Percentiles rank a stretch among this genome's conserved stretches.
Conservation (phyloP, 1,140 invertebrate genomes). For the Drosophila equinoxialis region DNA sequence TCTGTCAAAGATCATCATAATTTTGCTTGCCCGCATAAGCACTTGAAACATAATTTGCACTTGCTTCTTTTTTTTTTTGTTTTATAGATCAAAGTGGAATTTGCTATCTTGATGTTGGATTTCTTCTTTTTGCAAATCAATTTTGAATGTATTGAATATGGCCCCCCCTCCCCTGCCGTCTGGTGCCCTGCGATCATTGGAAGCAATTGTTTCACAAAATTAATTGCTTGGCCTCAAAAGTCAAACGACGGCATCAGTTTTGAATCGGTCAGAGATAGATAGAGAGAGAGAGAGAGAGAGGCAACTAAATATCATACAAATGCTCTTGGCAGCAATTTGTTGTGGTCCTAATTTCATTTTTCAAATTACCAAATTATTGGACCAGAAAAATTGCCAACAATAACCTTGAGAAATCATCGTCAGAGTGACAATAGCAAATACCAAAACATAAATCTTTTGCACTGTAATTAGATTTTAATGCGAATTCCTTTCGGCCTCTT, state of each 20-base stretch:
- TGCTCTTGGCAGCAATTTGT: constrained; percentile 69
- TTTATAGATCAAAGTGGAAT: constrained; percentile 39
- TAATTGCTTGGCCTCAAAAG: constrained; percentile 69
- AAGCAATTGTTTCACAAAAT: constrained; percentile 64
- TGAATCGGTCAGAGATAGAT: constrained; percentile 14
- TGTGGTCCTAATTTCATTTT: constrained; percentile 59
- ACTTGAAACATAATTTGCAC: constrained; percentile 8
- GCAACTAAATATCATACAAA: constrained; percentile 36
- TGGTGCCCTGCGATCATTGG: background rate
- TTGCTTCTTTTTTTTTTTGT: constrained; percentile 21
- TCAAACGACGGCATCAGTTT: constrained; percentile 29
- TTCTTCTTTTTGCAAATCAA: constrained; percentile 28
- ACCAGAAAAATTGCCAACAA: constrained; percentile 50
- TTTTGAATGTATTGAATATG: constrained; percentile 42
- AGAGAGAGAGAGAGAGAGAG: background rate
- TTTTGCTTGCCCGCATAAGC: constrained; percentile 6
- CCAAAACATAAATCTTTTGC: constrained; percentile 9
- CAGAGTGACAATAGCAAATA: background rate
- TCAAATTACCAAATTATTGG: constrained; percentile 34
- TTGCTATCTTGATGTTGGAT: constrained; percentile 6
- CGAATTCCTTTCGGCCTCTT: constrained; percentile 41
- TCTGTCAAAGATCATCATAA: background rate
- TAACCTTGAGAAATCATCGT: constrained; percentile 46
- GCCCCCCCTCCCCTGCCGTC: background rate
- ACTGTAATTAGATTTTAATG: constrained; percentile 53